Conservation (phyloP, 2,888 invertebrate genomes). For the Drosophila rubida region DNA sequence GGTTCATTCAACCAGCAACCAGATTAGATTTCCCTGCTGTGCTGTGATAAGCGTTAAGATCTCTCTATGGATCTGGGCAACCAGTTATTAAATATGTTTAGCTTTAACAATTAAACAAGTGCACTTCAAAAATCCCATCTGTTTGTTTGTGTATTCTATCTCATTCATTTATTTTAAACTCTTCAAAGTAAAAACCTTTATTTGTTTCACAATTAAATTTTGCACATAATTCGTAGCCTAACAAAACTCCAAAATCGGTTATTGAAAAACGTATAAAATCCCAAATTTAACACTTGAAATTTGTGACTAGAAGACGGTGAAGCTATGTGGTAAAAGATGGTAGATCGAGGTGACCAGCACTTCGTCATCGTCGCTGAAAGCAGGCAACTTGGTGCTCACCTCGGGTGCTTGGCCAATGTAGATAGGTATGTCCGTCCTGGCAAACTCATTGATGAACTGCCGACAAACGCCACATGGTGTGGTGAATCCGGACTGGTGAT, state of each 20-base stretch:
- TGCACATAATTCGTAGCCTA: no score
- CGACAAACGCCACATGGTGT: constrained; percentile 96
- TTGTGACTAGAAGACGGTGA: constrained; percentile 39
- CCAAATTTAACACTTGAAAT: no score
- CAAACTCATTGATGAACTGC: constrained; percentile 92
- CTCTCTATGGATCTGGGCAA: constrained; percentile 82
- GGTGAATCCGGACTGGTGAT: constrained; percentile 88
- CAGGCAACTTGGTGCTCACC: constrained; percentile 35
- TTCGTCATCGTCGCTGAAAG: constrained; percentile 59
- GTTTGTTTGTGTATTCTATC: no score
- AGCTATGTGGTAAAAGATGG: constrained; percentile 76
- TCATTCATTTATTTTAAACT: no score
- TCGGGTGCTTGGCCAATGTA: constrained; percentile 89
- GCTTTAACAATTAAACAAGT: not conserved
- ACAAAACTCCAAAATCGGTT: no score
- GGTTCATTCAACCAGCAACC: not conserved
- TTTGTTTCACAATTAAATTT: not conserved
- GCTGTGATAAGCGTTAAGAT: no score
- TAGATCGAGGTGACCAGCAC: constrained; percentile 82
- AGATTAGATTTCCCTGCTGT: no score
- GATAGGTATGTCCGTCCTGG: constrained; percentile 87
- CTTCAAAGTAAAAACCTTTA: not conserved
- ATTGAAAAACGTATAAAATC: no score
- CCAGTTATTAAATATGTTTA: constrained; percentile 76
- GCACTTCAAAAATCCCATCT: not conserved